Base-by-base conservation (phyloP, 1,140 invertebrate genomes). In the Gonioctena quinquepunctata region DNA sequence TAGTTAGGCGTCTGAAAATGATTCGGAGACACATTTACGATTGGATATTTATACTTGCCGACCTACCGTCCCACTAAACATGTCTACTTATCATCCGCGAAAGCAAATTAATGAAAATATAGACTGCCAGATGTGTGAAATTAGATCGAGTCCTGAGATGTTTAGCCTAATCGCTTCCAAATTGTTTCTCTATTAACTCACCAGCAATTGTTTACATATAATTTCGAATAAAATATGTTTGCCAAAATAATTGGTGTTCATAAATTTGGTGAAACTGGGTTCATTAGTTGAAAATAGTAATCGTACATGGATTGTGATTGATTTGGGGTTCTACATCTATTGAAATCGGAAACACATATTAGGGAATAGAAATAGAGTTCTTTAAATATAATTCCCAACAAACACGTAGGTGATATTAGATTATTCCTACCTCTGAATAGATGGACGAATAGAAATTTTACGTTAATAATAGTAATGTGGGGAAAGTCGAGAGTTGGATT, bases 11-110 rank as follows among this genome's bases (percentile, higher is more conserved):
- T 6, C 23, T 66, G 68, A 70, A 70, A 73, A 73, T 66, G 72
- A 70, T 64, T 33, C 59, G 69, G 61, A 23, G 69, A 74, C 67
- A 72, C 49, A 74, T 74, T 74, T 72, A 74, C 59, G 60, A 68
- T 33, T 28, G 25, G 48, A 65, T 73, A 70, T 73, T 70, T 73
- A 73, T 73, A 73, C 42, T 21, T 33, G 21, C 27, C 57, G n/a
- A 25, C 25, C 42, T 27, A 60, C 6, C 54, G 27, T 11, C 16
- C 21, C 50, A 61, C 66, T 67, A 67, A 68, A 68, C 70, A 64
- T 71, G 65, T 71, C 70, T 60, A 68, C 70, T 68, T 71, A 67
- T 67, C 59, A 67, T 71, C 66, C 23, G 33, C 26, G 56, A 68
- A 68, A 27, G 50, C 56, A 52, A 64, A 63, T 68, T 71, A 73